Evolutionary conservation across 1,140 invertebrate genomes (phyloP), one percentile per base, ranked within the genome.

Genomic region (Metaphire vulgaris): DNA sequence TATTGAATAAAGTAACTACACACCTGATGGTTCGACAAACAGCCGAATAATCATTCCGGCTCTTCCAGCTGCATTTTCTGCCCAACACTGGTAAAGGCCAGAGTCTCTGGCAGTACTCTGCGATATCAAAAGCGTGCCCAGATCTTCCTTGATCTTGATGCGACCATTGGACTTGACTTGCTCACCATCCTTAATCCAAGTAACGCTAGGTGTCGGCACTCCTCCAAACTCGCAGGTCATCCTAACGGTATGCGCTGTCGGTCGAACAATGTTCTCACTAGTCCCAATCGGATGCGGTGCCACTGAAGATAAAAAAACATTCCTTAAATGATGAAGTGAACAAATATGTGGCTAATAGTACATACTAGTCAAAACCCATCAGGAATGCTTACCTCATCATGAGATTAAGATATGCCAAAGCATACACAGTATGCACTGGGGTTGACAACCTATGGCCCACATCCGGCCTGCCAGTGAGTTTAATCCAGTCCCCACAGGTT

Each of bases 51-150:
- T 64, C 33, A 56, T 64, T 30, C 64, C 29, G 14, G 28, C 41
- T 64, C 30, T 34, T 30, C 72, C 72, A 21, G 29, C 72, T 64
- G 15, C 64, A 41, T 74, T 74, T 31, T 74, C n/a, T 15, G 33
- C 72, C n/a, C 33, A 34, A 41, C 72, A 74, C 72, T 74, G 72
- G 41, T 74, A 74, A 41, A 74, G 72, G 2, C 72, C 72, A 15
- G 72, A 74, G 41, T 74, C 72, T 6, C 33, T 56, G 32, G 34
- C 6, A 12, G 32, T 15, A 21, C 41, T 21, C 41, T 56, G 41
- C 6, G 41, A 56, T 6, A 56, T 56, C 6, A 56, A 21, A 12
- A 56, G 41, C 6, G 41, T 56, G 21, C 21, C 41, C 6, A 21
- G 41, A 21, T 56, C 41, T 12, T 56, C 41, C 41, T 56, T 56